These are phyloP conservation scores for Mystacornis crossleyi DNA, from an alignment of 2,113 vertebrate species.

Conservation along the genomic window DNA sequence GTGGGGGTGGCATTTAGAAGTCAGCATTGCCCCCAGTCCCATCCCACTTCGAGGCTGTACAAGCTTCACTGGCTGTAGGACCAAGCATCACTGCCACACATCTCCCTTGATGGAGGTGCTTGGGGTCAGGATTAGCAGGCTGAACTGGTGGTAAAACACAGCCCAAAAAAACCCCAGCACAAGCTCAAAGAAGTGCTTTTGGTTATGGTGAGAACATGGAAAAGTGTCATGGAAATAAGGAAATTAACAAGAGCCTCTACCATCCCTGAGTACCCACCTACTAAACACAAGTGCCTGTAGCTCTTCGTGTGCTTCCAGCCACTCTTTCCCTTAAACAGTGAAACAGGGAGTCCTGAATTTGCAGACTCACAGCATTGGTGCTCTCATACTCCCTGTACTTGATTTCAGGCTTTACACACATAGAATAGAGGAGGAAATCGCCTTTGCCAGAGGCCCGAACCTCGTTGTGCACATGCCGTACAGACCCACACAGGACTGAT, in stretches of 20 bases:
- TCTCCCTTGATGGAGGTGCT: neutral
- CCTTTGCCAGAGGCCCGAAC: neutral
- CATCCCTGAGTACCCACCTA: neutral
- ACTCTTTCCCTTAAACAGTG: neutral
- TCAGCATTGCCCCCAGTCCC: neutral
- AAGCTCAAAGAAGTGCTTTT: neutral
- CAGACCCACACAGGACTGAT: neutral
- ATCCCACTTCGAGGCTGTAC: accelerated
- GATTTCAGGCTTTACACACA: neutral
- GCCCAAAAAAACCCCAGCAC: neutral
- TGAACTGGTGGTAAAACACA: neutral
- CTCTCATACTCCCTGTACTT: neutral
- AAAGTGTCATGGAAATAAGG: neutral
- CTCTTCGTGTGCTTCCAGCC: neutral
- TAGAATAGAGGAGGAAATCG: neutral
- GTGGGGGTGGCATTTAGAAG: neutral
- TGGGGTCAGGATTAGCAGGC: neutral
- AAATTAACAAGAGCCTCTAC: neutral
- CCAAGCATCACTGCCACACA: accelerated
- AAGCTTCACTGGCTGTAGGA: neutral
- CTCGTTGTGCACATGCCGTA: accelerated
- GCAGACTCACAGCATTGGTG: neutral
- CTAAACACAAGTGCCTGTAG: neutral
- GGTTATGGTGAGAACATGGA: neutral
- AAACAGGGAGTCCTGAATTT: neutral